Evolutionary conservation across 2,797 vertebrate species (phyloP), one percentile per base, ranked within the genome.

Genomic region (Ptychadena robeensis): DNA sequence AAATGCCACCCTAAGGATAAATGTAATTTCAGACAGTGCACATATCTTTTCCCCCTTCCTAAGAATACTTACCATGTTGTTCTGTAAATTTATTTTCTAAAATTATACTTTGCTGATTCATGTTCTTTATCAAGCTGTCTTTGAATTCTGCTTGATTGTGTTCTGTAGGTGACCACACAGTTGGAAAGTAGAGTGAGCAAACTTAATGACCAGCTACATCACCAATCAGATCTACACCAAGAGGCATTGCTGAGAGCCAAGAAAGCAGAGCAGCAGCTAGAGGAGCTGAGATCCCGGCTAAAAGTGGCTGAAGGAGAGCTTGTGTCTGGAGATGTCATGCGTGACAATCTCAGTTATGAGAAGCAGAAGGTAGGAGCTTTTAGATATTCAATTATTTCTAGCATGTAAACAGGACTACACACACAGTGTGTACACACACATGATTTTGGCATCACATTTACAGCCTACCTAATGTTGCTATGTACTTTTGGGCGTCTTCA

Each of bases 251-350:
- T 94, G 90, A 95, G 89, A 82, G 92, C 92, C 53, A 91, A 87
- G 28, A 89, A 92, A 44, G 94, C 94, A 38, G 96, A 97, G 89
- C 92, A 90, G 85, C 88, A 92, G 82, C 89, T 93, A 30, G 93
- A 94, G 82, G 88, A 89, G 74, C 90, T 97, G 86, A 93, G 89
- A n/a, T 57, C 89, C 79, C 92, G 91, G 27, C 87, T 96, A 81
- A 93, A 90, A 64, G 78, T 86, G 12, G 85, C 95, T 86, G 95
- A 98, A 89, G 89, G 89, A 0, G 94, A 97, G 85, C 90, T 97
- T 81, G 69, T 94, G 18, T 91, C 92, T n/a, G 91, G 91, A 76
- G 92, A 93, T 7, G 70, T 94, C 86, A 88, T 91, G n/a, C 87
- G 85, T 30, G 96, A 97, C 72, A 88, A 84, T 76, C 89, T 96